Evolutionary conservation across 2,888 invertebrate genomes (phyloP).

Genomic region (Epirrhoe alternata): DNA sequence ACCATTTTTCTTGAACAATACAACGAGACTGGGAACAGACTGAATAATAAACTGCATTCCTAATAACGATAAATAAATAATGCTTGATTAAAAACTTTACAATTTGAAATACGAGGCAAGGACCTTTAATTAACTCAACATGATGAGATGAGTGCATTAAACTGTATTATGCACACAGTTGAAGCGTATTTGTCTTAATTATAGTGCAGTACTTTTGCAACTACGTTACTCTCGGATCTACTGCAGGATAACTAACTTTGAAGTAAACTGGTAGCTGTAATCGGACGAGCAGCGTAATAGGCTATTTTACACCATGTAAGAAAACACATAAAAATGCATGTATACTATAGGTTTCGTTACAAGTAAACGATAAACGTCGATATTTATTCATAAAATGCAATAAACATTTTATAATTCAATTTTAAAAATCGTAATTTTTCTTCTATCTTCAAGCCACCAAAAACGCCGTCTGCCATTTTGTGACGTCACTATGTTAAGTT

Average conservation of each 20-base stretch:
- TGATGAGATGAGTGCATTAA: constrained; percentile 41
- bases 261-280: too few relatives aligned
- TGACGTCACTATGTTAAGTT: too few relatives aligned
- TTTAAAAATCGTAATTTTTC: too few relatives aligned
- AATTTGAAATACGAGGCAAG: constrained; percentile 30
- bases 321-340: too few relatives aligned
- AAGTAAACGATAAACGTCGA: too few relatives aligned
- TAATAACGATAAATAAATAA: constrained; percentile 63
- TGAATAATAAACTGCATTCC: constrained; percentile 60
- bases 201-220: constrained; percentile 8
- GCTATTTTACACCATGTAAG: too few relatives aligned
- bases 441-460: too few relatives aligned
- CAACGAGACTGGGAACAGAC: constrained; percentile 60
- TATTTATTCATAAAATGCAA: too few relatives aligned
- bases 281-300: too few relatives aligned
- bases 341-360: too few relatives aligned
- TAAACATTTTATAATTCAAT: too few relatives aligned
- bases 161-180: constrained; percentile 29
- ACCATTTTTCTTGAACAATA: constrained; percentile 60
- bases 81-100: constrained; percentile 64
- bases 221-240: not conserved
- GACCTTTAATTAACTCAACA: constrained; percentile 36
- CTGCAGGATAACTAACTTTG: not conserved
- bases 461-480: too few relatives aligned
- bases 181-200: constrained; percentile 26